Base-by-base conservation (phyloP, 1,140 invertebrate genomes). In the Aethina tumida region DNA sequence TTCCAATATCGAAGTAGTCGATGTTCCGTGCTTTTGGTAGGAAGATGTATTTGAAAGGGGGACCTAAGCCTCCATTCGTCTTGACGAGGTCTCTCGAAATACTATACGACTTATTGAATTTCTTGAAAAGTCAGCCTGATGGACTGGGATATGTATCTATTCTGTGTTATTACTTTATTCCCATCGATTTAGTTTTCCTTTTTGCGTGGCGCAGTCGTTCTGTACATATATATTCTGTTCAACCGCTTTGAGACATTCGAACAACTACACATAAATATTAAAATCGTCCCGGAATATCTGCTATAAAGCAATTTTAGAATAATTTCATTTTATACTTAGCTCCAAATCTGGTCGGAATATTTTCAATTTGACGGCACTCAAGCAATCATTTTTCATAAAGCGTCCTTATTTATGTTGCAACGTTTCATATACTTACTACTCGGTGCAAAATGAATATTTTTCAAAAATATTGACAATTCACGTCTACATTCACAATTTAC, bases 131-230 rank as follows among this genome's bases (percentile, higher is more conserved):
- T 15, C 16, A 36, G 24, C 24, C 27, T 36, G 39, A 53, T 46
- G 43, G 45, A 48, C 41, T 43, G 45, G 41, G 50, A 47, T 41
- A 48, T 50, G 40, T 38, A 51, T 43, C 49, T 41, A 43, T 50
- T 45, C 43, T 41, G 36, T 46, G 47, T 53, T 53, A 53, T 54
- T 54, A 49, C 52, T 54, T 52, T 54, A 54, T 52, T 52, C 43
- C 44, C 43, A 52, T 54, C 52, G 52, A 54, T 52, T 49, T 41
- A 35, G 40, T 38, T 42, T 37, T 38, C 49, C 40, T 43, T 47
- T 47, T 48, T 39, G 24, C 32, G 38, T 44, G 30, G n/a, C n/a
- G n/a, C n/a, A n/a, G n/a, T n/a, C n/a, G n/a, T n/a, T 39, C 22
- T 18, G 45, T 37, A 39, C 41, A 44, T 40, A 43, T 34, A 47